Percentiles rank a stretch among this genome's conserved stretches.
phyloP scores from a whole-genome alignment of 1,140 invertebrate genomes.

The Pollicipes pollicipes region DNA sequence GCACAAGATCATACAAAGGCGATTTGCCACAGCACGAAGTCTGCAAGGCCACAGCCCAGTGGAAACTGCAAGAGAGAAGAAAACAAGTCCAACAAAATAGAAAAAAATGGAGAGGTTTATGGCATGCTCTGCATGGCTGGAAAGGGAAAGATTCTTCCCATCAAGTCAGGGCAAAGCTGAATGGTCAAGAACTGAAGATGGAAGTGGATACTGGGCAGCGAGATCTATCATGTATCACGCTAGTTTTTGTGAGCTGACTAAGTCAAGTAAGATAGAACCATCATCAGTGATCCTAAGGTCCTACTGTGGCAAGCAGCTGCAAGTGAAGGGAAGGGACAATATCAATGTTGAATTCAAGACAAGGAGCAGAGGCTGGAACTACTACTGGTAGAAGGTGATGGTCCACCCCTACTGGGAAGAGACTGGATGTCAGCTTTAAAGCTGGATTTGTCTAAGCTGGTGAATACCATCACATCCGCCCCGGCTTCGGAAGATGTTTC shows the following conservation, averaged over 20 bases:
- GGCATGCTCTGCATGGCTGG: no score
- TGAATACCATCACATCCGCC: background rate
- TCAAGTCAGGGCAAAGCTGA: no score
- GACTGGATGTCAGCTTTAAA: background rate
- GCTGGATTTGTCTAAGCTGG: background rate
- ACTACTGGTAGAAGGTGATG: background rate
- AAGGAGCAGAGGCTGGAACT: background rate
- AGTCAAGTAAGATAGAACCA: background rate
- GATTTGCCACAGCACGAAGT: no score
- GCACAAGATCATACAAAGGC: no score
- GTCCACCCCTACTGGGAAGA: background rate
- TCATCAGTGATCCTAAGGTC: background rate
- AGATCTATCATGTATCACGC: background rate
- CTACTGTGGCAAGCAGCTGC: background rate
- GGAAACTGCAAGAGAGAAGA: no score
- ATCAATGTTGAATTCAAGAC: background rate
- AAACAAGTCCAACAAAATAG: no score
- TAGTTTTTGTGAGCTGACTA: background rate
- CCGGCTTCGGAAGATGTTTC: background rate
- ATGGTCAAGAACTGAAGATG: background rate
- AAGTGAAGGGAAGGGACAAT: background rate
- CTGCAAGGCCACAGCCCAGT: no score
- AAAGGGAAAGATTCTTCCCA: no score
- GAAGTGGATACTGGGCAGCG: background rate
- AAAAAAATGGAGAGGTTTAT: no score